These are phyloP conservation scores for Nemurella pictetii DNA, from an alignment of 2,888 invertebrate genomes.

Conservation along the genomic window DNA sequence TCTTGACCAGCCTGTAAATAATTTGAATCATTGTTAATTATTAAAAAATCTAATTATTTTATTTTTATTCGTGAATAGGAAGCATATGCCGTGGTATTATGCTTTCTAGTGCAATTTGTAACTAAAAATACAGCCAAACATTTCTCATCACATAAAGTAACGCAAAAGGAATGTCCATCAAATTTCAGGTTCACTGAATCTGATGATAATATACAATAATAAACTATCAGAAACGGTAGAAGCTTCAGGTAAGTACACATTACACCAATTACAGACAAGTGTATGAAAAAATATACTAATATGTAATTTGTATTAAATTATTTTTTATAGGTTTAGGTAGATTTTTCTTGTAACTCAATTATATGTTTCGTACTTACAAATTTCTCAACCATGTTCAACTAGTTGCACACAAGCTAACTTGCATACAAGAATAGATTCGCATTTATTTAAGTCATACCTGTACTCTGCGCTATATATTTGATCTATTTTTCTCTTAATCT, in stretches of 20 bases:
- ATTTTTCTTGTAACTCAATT: neutral
- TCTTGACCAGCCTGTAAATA: slow-evolving; percentile 49
- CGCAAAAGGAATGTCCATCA: neutral
- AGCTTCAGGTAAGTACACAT: no score
- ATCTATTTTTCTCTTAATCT: neutral
- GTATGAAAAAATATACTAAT: neutral
- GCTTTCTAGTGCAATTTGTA: no score
- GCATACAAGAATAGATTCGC: neutral
- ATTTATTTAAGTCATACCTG: neutral
- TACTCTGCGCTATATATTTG: neutral
- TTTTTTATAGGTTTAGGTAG: no score
- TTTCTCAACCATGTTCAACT: neutral
- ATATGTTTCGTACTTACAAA: neutral
- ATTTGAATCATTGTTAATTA: neutral
- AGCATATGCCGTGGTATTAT: no score
- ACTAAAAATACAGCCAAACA: no score
- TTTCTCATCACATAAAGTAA: no score
- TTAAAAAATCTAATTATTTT: no score
- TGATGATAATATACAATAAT: no score
- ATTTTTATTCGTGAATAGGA: no score
- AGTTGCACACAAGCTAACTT: neutral
- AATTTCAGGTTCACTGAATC: neutral
- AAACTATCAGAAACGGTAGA: neutral
- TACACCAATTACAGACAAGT: neutral
- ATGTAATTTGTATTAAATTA: no score